phyloP scores from a whole-genome alignment of 2,888 invertebrate genomes.

The Boloria euphrosyne region DNA sequence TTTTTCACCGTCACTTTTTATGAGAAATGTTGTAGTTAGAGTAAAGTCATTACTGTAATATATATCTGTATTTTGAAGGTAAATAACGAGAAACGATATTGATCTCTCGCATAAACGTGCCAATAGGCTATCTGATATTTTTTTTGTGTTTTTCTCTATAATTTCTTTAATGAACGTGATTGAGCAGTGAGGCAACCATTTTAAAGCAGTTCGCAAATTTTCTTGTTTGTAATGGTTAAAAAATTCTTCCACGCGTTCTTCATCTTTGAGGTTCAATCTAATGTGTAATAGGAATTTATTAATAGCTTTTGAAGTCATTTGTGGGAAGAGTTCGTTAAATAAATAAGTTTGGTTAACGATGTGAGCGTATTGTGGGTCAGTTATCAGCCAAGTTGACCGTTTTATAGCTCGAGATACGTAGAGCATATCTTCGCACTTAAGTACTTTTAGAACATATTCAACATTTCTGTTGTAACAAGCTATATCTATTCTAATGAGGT shows the following conservation, averaged over 20 bases:
- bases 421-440: slow-evolving; percentile 61
- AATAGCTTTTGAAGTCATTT: slow-evolving; percentile 59
- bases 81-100: slow-evolving; percentile 48
- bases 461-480: slow-evolving; percentile 56
- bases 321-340: slow-evolving; percentile 53
- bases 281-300: slow-evolving; percentile 60
- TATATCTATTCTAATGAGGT: slow-evolving; percentile 62
- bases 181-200: slow-evolving; percentile 66
- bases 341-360: slow-evolving; percentile 65
- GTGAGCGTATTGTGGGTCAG: slow-evolving; percentile 56
- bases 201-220: slow-evolving; percentile 47
- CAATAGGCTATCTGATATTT: slow-evolving; percentile 43
- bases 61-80: not conserved
- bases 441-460: slow-evolving; percentile 55
- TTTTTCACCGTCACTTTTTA: slow-evolving; percentile 51
- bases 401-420: slow-evolving; percentile 64
- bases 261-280: slow-evolving; percentile 58
- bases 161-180: slow-evolving; percentile 53
- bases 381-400: slow-evolving; percentile 60
- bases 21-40: slow-evolving; percentile 48
- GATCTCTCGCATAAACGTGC: slow-evolving; percentile 58
- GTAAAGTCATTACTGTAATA: slow-evolving; percentile 43
- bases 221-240: slow-evolving; percentile 55
- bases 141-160: slow-evolving; percentile 43
- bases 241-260: slow-evolving; percentile 59